Evolutionary conservation across 2,797 vertebrate species (phyloP), one percentile per base, ranked within the genome.

Genomic region (Cynopterus sphinx): DNA sequence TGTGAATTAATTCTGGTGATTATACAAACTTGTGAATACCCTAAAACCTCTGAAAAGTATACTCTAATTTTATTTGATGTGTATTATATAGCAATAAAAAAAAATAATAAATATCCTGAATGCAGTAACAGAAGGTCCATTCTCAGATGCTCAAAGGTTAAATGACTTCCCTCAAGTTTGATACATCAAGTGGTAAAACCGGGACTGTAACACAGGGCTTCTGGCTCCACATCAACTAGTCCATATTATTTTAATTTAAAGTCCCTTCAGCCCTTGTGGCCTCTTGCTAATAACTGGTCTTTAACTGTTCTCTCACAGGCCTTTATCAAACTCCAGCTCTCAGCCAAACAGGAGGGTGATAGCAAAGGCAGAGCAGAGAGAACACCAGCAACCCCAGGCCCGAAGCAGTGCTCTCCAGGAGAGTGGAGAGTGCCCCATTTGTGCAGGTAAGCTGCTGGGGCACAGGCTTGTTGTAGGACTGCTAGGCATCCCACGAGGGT

Each of bases 401-500:
- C 68, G 33, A 33, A 85, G 31, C 3, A 26, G 3, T 31, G 2
- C 11, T n/a, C 36, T 53, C 71, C 97, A 53, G 61, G 67, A 74
- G 2, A 59, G 9, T 7, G 96, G 95, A 3, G 2, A 71, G 68
- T 98, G 98, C 87, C 98, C 98, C 22, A 96, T 98, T 43, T 98
- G 98, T 95, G 83, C 97, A 71, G 98, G 98, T 98, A 57, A 70
- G 95, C 57, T 67, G 10, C 55, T 21, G n/a, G 1, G 19, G n/a
- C 61, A 63, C 55, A 21, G 41, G 16, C 5, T 33, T 31, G 65
- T 31, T 55, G 17, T 71, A 73, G 19, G 24, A 9, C 73, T 36
- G 16, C 75, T 0, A 6, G 24, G 31, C 9, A 2, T 84, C 78
- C 16, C 57, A 68, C 43, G 55, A 91, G n/a, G 49, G 55, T 49